Evolutionary conservation across 2,113 vertebrate species (phyloP), one percentile per base, ranked within the genome.

Genomic region (Cinclus cinclus): DNA sequence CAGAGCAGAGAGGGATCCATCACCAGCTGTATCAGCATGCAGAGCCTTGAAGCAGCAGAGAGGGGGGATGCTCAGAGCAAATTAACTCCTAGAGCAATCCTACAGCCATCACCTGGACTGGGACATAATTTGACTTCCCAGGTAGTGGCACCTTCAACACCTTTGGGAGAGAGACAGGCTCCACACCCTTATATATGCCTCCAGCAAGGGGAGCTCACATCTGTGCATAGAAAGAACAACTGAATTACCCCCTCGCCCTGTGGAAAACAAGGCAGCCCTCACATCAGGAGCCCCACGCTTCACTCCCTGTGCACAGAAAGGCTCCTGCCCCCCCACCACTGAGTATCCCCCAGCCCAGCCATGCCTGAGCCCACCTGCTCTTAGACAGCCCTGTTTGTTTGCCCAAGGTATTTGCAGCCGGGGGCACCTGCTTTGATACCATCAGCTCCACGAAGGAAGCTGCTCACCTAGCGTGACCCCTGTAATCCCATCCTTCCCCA

Each of bases 381-480:
- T 95, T 81, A 91, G 81, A 50, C 91, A 97, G 86, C 74, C 78
- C 92, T 97, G 95, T 97, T 97, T 98, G 96, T 97, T 98, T 98
- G 94, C 92, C 90, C 95, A 97, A 96, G 96, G 97, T 96, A 97
- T 98, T 97, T 97, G 95, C 95, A 95, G 94, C 92, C 77, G 1
- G 95, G 95, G 95, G 92, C 95, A 97, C 96, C 94, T 96, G 94
- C 96, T 96, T 96, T 97, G 96, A 98, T 97, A 97, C 92, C 95
- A 96, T 96, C 96, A 97, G 82, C 92, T 95, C 85, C 2, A 21
- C 21, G 74, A 95, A 96, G 93, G 96, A 97, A 97, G 96, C 87
- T 92, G 93, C 95, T 97, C 97, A 97, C 97, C 96, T 95, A 91
- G 95, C 94, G 87, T 97, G 97, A 97, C 97, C 97, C 95, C 94